Conservation (phyloP, 2,888 invertebrate species). For the Sialis lutaria region DNA sequence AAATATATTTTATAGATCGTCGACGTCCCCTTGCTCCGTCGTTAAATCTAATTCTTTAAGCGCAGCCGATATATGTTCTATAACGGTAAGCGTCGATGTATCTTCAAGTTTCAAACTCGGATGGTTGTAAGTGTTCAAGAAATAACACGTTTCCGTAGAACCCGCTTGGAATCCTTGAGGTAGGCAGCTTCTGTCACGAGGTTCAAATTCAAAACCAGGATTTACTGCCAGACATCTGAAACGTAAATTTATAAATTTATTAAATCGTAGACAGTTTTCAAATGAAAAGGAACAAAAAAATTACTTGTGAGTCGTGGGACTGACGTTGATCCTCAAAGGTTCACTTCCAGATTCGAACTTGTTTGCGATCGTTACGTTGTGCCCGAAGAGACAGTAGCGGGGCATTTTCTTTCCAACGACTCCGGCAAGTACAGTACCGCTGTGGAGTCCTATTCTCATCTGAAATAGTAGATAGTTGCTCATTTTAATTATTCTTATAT, state of each 20-base stretch:
- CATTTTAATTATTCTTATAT: not conserved
- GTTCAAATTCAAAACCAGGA: slow-evolving; percentile 60
- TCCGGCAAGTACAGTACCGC: slow-evolving; percentile 83
- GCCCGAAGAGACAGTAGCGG: slow-evolving; percentile 87
- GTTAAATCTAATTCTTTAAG: slow-evolving; percentile 42
- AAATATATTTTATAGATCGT: too few species aligned
- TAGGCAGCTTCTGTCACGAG: slow-evolving; percentile 56
- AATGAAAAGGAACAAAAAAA: slow-evolving; percentile 19
- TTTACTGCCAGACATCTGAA: slow-evolving; percentile 57
- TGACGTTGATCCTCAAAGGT: slow-evolving; percentile 78
- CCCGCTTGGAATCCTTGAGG: slow-evolving; percentile 71
- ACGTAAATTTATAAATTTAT: slow-evolving; percentile 8
- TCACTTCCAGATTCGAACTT: slow-evolving; percentile 92
- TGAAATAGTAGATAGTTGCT: slow-evolving; percentile 20
- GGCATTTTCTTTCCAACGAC: slow-evolving; percentile 90
- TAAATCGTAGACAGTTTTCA: not conserved
- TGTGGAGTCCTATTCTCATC: slow-evolving; percentile 93
- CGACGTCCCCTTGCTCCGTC: too few species aligned
- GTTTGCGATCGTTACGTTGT: slow-evolving; percentile 88
- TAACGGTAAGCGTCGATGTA: slow-evolving; percentile 37
- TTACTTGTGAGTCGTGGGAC: slow-evolving; percentile 85
- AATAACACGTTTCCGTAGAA: slow-evolving; percentile 69
- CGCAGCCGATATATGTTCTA: slow-evolving; percentile 50
- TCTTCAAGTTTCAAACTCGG: slow-evolving; percentile 29
- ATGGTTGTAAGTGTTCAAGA: slow-evolving; percentile 63